Evolutionary conservation across 2,888 invertebrate genomes (phyloP), one percentile per base, ranked within the genome.

Genomic region (Drosophila prostipennis): DNA sequence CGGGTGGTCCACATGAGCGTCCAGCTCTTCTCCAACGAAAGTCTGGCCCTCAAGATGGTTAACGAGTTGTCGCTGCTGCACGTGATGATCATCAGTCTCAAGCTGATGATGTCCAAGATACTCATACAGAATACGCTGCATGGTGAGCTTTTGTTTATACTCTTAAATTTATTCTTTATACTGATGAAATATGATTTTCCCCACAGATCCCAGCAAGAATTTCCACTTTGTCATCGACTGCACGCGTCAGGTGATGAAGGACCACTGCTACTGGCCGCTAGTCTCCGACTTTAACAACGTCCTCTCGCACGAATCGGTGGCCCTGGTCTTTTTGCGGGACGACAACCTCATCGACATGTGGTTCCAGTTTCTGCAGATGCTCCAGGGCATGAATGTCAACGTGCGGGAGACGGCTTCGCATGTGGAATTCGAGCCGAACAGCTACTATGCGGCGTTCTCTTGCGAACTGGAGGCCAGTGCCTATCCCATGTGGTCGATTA

Each of bases 371-470:
- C 93, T 99, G 19, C 95, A 97, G 6, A 96, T 97, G 95, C 95
- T 99, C 92, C 99, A 99, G 95, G 98, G 98, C 72, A 99, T 99
- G 98, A 99, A 99, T 93, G 96, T 98, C 54, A 99, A 99, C 93
- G 95, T 96, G 78, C 94, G 98, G 73, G 98, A 98, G 92, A 93
- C 97, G 76, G 95, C 94, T 83, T 96, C 96, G 57, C 99, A 99
- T 93, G 96, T 99, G 14, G 98, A 99, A 93, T 98, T 97, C 93
- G 99, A 99, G 92, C 98, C 98, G 45, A 98, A 97, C 77, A 97
- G 98, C 14, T 99, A 99, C 93, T 99, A 98, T 93, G 98, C 98
- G 49, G 98, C 99, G 34, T 99, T 99, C 93, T 98, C 98, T 71
- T 98, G 98, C 79, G 99, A 99, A 93, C 93, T 99, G 79, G 99